These are phyloP conservation scores for Cygnus atratus DNA, from an alignment of 2,113 vertebrate species.

Conservation along the genomic window DNA sequence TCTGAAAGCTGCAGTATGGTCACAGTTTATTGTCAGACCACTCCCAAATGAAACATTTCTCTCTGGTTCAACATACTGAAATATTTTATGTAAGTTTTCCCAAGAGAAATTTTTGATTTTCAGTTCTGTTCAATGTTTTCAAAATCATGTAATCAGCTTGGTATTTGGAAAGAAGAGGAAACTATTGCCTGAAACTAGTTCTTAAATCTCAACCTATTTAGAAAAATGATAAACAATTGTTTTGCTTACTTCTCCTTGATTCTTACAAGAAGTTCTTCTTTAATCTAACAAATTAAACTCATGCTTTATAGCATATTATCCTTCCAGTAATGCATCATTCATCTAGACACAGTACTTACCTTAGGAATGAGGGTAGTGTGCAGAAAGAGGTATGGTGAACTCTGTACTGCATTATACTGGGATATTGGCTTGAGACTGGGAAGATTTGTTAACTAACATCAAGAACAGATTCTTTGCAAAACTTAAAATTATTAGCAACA, in stretches of 20 bases:
- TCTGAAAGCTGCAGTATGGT: neutral
- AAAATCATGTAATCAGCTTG: neutral
- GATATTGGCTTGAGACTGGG: neutral
- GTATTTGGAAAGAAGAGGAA: neutral
- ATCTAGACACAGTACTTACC: neutral
- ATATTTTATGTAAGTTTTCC: neutral
- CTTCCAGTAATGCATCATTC: neutral
- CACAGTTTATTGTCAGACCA: neutral
- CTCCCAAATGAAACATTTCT: neutral
- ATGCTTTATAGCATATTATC: neutral
- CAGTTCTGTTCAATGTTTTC: neutral
- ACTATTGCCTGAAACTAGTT: neutral
- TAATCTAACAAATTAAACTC: neutral
- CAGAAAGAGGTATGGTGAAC: neutral
- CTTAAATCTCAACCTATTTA: neutral
- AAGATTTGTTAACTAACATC: neutral
- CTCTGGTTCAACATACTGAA: neutral
- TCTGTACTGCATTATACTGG: neutral
- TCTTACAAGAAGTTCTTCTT: neutral
- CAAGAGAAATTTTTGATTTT: neutral
- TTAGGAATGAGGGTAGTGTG: neutral
- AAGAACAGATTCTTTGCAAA: conserved; percentile 38
- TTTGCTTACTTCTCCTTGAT: neutral
- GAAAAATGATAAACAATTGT: neutral
- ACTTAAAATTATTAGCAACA: neutral